Base-by-base conservation (phyloP, 2,888 invertebrate species). In the Mimas tiliae region DNA sequence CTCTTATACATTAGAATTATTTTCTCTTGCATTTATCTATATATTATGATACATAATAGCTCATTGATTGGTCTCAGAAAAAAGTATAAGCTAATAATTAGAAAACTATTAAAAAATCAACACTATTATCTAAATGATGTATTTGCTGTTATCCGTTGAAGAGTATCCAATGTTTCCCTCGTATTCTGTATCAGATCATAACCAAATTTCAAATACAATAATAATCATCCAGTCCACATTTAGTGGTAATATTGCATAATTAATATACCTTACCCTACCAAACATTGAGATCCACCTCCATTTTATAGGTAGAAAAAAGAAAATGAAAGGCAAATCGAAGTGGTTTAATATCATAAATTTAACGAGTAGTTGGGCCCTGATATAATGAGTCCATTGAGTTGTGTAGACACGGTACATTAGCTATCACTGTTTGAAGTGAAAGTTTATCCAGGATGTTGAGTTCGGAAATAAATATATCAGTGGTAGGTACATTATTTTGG, bases 371-470 rank as follows among this genome's bases (percentile, higher is more conserved):
- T 84, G 70, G 81, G 76, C 69, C 69, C 71, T 74, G 72, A 74
- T 81, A 82, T 55, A 72, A 83, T 82, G 76, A 77, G 81, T 77
- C 74, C 80, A 74, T 76, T 76, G 82, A 81, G 76, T 81, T 78
- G 71, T 38, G 42, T 72, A 74, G 87, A 85, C 81, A 86, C 80
- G 86, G 82, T 83, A 77, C 81, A 86, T 81, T 84, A 77, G 77
- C 68, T 75, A 55, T 69, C 71, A 78, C 79, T 80, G 76, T 79
- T 14, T 74, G 69, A 65, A 80, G 86, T 80, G 86, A 84, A 85
- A 86, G 85, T 74, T 70, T 68, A 70, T 47, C 64, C 66, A 65
- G 68, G 71, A 74, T 66, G 47, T 67, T 42, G 65, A 68, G 14
- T 64, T 19, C 6, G 21, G 70, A 63, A 73, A 68, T 68, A 16